A percentile compares a stretch with the other conserved stretches of the same genome.
Conservation (phyloP, 2,113 vertebrate species). For the Dicerorhinus sumatrensis region DNA sequence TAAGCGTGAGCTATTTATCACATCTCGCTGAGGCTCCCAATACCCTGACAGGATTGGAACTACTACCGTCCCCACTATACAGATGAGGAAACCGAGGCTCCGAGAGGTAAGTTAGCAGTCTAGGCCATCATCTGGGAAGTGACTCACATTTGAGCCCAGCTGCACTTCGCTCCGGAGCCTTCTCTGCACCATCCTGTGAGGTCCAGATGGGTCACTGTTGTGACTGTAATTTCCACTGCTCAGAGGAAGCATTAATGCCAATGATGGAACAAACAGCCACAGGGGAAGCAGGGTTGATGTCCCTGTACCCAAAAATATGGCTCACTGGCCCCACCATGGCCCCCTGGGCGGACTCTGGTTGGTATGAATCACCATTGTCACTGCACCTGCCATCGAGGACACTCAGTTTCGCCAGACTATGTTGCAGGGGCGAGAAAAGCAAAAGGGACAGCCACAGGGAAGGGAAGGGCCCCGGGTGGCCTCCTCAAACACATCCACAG, state of each 20-base stretch:
- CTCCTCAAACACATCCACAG: background rate
- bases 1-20: background rate
- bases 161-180: background rate
- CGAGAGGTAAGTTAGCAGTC: background rate
- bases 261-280: background rate
- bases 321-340: background rate
- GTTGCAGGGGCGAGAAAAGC: background rate
- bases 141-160: background rate
- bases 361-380: background rate
- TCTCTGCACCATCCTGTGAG: background rate
- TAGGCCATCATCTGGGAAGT: background rate
- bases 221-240: too few species aligned
- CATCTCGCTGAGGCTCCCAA: background rate
- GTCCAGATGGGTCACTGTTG: too few species aligned
- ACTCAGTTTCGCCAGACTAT: background rate
- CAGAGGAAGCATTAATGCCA: background rate
- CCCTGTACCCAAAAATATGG: fast-evolving
- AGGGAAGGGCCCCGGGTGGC: background rate
- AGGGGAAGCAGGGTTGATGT: background rate
- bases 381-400: background rate
- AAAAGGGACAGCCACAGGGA: background rate
- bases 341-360: background rate
- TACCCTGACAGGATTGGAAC: background rate
- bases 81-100: background rate
- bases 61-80: background rate